Evolutionary conservation across 2,113 vertebrate species (phyloP), one percentile per base, ranked within the genome.

Genomic region (Lampris incognitus): DNA sequence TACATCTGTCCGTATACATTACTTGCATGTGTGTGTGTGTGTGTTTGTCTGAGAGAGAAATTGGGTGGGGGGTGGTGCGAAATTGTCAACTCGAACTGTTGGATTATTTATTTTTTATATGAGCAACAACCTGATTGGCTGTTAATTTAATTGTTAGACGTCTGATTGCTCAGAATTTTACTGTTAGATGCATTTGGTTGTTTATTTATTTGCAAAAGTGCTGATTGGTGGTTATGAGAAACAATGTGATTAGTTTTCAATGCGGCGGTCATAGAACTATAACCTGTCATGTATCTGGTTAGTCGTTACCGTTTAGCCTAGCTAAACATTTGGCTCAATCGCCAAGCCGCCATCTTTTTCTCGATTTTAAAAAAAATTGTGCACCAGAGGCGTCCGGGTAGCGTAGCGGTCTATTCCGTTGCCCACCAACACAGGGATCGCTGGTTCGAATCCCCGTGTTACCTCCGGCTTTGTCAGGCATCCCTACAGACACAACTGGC

Each of bases 71-170:
- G 24, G 24, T 24, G 24, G 24, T 24, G 24, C 24, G 24, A 24
- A 24, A n/a, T n/a, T 40, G 24, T 58, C 36, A 51, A n/a, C 1
- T 24, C 24, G 24, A 57, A 9, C 52, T 24, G 24, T 38, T 59
- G 36, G 36, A 41, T 42, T 39, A 1, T 60, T 46, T 65, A 66
- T 78, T 76, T 72, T 77, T 77, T 84, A 72, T 56, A 62, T 11
- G 2, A 69, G 62, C 58, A 76, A 58, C 56, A 74, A 65, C 50
- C 63, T 69, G 59, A 75, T 83, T 76, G 60, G 67, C 54, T 81
- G 37, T 86, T 86, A 80, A 80, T 86, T 71, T 9, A n/a, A 44
- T 62, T 64, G 64, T 42, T 55, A 41, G 36, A 44, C 41, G 36
- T 49, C 61, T 56, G 9, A 57, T 59, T 57, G 0, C 1, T 24